Conservation (phyloP, 1,140 invertebrate genomes). For the Andrena cerasifolii region DNA sequence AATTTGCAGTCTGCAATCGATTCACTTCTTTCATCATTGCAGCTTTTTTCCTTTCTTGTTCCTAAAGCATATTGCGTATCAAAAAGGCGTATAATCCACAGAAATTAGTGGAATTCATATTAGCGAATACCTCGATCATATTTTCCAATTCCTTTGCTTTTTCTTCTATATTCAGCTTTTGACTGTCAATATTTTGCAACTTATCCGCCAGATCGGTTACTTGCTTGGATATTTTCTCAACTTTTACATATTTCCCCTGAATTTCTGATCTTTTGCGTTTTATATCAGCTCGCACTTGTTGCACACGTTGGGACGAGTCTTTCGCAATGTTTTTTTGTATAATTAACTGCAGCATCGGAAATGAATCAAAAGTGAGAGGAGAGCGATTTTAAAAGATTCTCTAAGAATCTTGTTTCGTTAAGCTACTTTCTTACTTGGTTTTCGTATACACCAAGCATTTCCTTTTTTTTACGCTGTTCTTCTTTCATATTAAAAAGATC, state of each 20-base stretch:
- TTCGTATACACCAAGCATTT: slow-evolving; percentile 48
- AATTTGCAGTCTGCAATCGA: slow-evolving; percentile 67
- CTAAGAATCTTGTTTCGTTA: slow-evolving; percentile 11
- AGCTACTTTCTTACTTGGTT: slow-evolving; percentile 56
- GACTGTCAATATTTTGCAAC: slow-evolving; percentile 65
- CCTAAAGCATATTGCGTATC: slow-evolving; percentile 59
- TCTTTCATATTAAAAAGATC: slow-evolving; percentile 58
- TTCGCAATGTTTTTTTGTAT: slow-evolving; percentile 65
- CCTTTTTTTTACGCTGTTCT: slow-evolving; percentile 61
- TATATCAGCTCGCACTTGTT: slow-evolving; percentile 62
- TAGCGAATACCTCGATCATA: slow-evolving; percentile 76
- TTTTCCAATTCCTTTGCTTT: slow-evolving; percentile 76
- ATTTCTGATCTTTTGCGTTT: slow-evolving; percentile 69
- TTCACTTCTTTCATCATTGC: slow-evolving; percentile 65
- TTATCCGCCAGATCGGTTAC: slow-evolving; percentile 72
- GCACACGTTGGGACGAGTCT: slow-evolving; percentile 57
- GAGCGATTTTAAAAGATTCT: slow-evolving; percentile 16
- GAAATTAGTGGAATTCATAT: neutral
- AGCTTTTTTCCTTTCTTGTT: slow-evolving; percentile 73
- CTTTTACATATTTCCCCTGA: slow-evolving; percentile 68
- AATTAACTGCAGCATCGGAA: slow-evolving; percentile 59
- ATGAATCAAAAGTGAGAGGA: slow-evolving; percentile 14
- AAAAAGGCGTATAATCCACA: neutral
- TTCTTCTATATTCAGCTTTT: slow-evolving; percentile 73
- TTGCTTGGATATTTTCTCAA: slow-evolving; percentile 65